A percentile compares a stretch with the other conserved stretches of the same genome.
Evolutionary conservation across 2,888 invertebrate genomes (phyloP).

Genomic region (Lithophane leautieri): DNA sequence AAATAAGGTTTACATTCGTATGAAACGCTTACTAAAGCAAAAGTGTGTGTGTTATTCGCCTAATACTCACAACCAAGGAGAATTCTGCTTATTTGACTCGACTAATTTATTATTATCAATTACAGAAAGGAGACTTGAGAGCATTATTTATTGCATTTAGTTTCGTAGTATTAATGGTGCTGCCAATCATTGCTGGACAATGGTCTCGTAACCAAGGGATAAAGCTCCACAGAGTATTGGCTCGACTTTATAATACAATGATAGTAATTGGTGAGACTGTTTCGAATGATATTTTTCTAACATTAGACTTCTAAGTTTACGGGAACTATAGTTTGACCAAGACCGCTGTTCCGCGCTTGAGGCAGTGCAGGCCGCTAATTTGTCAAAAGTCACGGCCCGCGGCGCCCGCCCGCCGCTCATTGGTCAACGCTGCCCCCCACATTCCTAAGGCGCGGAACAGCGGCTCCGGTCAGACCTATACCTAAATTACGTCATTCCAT

Average conservation of each 20-base stretch:
- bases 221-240: constrained; percentile 24
- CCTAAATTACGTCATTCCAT: background rate
- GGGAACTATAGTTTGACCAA: too few species aligned
- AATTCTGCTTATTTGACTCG: background rate
- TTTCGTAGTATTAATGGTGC: background rate
- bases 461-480: background rate
- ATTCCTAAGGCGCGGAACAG: too few species aligned
- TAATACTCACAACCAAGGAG: background rate
- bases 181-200: constrained; percentile 41
- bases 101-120: background rate
- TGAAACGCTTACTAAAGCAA: background rate
- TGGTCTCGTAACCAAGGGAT: constrained; percentile 18
- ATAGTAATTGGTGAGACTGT: constrained; percentile 20
- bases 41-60: background rate
- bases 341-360: too few species aligned
- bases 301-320: too few species aligned
- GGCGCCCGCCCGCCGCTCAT: too few species aligned
- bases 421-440: too few species aligned
- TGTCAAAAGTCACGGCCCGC: too few species aligned
- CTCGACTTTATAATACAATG: constrained; percentile 38
- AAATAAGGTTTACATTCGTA: background rate
- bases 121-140: constrained; percentile 9
- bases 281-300: background rate
- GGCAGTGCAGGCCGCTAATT: too few species aligned
- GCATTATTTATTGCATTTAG: background rate